Conservation (phyloP, 92 coral and sea anemone species). For the Ricordea florida region DNA sequence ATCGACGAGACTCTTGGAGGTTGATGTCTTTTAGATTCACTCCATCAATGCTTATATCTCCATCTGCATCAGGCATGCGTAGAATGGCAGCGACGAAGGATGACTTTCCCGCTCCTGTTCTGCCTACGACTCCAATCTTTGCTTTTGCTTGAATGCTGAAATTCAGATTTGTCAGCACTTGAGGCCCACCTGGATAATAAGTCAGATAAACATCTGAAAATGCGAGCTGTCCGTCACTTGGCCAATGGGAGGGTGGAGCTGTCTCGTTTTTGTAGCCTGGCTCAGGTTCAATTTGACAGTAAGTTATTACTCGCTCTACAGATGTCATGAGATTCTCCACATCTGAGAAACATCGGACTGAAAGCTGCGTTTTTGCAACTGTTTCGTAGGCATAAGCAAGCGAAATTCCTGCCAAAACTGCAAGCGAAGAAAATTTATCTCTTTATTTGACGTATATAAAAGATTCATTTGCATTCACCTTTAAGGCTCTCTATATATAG, state of each 20-base stretch:
- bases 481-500: too few relatives aligned
- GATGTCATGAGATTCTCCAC: conserved; percentile 34
- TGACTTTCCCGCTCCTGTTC: conserved; percentile 38
- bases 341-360: conserved; percentile 18
- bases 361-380: background rate
- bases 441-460: background rate
- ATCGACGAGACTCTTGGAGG: conserved; percentile 17
- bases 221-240: background rate
- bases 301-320: conserved; percentile 12
- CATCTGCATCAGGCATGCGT: conserved; percentile 40
- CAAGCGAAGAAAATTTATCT: background rate
- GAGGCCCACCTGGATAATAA: conserved; percentile 33
- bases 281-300: conserved; percentile 15
- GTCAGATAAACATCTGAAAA: conserved; percentile 12
- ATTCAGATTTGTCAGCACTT: conserved; percentile 15
- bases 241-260: conserved; percentile 18
- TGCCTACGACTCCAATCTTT: conserved; percentile 17
- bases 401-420: conserved; percentile 13
- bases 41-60: conserved; percentile 5
- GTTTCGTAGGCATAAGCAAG: conserved; percentile 21
- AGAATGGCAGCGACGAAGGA: conserved; percentile 30
- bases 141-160: conserved; percentile 13
- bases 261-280: conserved; percentile 21
- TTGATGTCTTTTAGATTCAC: background rate
- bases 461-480: background rate